Evolutionary conservation across 2,888 invertebrate species (phyloP).

Genomic region (Microchrysa polita): DNA sequence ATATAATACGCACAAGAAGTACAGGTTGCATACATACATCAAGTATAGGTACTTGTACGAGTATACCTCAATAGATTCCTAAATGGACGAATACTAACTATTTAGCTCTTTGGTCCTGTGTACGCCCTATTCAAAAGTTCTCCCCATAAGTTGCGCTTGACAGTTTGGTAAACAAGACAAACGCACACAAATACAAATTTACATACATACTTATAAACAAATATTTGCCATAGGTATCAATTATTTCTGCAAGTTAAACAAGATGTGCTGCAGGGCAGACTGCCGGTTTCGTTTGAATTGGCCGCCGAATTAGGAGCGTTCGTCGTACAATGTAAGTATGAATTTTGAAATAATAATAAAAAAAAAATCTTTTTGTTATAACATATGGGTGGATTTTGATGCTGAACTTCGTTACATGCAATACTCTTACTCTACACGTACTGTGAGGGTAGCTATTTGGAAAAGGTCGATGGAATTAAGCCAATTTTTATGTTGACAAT

Average conservation of each 20-base stretch:
- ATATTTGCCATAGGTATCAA: slow-evolving; percentile 80
- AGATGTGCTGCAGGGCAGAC: slow-evolving; percentile 92
- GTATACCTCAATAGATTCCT: neutral
- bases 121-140: neutral
- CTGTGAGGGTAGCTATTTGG: no score
- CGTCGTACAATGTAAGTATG: slow-evolving; percentile 91
- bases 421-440: no score
- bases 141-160: neutral
- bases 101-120: slow-evolving; percentile 18
- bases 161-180: slow-evolving; percentile 19
- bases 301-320: slow-evolving; percentile 92
- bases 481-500: no score
- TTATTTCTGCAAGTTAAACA: slow-evolving; percentile 97
- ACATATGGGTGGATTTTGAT: no score
- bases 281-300: slow-evolving; percentile 90
- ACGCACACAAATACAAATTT: no score
- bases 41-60: neutral
- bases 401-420: no score
- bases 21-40: neutral
- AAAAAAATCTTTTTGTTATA: neutral
- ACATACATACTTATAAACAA: slow-evolving; percentile 16
- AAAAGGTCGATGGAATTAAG: no score
- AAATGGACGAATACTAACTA: slow-evolving; percentile 8
- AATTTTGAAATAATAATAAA: slow-evolving; percentile 21
- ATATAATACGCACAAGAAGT: no score